Evolutionary conservation across 2,888 invertebrate genomes (phyloP).

Genomic region (Agriopis aurantiaria): DNA sequence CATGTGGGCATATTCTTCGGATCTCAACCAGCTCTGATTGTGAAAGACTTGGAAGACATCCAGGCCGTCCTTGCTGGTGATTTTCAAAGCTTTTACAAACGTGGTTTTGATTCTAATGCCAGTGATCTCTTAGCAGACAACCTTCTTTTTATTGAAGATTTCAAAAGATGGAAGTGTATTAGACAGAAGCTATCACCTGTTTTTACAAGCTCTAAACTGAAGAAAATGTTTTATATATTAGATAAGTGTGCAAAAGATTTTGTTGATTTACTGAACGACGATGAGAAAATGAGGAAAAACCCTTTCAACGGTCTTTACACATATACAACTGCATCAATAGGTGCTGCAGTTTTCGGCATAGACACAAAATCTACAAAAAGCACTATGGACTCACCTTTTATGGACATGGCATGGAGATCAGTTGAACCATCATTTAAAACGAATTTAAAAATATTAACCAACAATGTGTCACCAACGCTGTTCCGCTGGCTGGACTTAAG

Average conservation of each 20-base stretch:
- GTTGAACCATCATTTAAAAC: slow-evolving; percentile 48
- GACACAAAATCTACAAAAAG: slow-evolving; percentile 61
- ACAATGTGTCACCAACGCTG: slow-evolving; percentile 55
- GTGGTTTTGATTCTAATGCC: slow-evolving; percentile 61
- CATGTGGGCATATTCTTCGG: slow-evolving; percentile 62
- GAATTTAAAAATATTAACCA: slow-evolving; percentile 52
- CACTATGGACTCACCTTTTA: slow-evolving; percentile 70
- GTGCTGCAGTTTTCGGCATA: slow-evolving; percentile 76
- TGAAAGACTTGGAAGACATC: slow-evolving; percentile 65
- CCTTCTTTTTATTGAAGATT: slow-evolving; percentile 65
- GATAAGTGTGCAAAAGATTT: slow-evolving; percentile 68
- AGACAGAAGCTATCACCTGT: slow-evolving; percentile 72
- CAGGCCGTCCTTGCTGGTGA: slow-evolving; percentile 64
- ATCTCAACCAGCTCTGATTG: slow-evolving; percentile 56
- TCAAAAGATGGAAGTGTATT: slow-evolving; percentile 68
- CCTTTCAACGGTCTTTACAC: slow-evolving; percentile 64
- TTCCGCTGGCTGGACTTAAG: slow-evolving; percentile 58
- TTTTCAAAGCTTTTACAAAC: slow-evolving; percentile 65
- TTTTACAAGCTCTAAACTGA: slow-evolving; percentile 70
- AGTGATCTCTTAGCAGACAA: slow-evolving; percentile 67
- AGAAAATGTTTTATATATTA: slow-evolving; percentile 73
- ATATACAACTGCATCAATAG: slow-evolving; percentile 68
- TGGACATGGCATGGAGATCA: slow-evolving; percentile 63
- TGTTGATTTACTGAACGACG: slow-evolving; percentile 55
- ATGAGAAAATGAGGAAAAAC: slow-evolving; percentile 49